Evolutionary conservation across 2,113 vertebrate species (phyloP), one percentile per base, ranked within the genome.

Genomic region (Herpetotheres cachinnans): DNA sequence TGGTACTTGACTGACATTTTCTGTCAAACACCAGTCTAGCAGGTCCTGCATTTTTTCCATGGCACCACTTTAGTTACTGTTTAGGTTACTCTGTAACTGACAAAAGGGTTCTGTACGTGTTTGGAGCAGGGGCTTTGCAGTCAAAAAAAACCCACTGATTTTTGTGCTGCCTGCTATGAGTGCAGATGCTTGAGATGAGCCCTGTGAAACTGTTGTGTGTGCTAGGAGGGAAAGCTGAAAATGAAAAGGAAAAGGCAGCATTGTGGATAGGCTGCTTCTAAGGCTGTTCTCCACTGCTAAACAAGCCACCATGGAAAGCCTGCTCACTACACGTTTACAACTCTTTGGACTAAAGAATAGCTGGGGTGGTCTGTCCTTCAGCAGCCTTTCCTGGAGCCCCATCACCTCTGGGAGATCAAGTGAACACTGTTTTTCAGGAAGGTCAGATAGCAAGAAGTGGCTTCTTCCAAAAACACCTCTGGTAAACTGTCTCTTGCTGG

Each of bases 191-290:
- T 2, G 4, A 19, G 55, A 30, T 11, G 40, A 59, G 79, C 62
- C 44, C 50, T 13, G 26, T 10, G 58, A 16, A 47, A 16, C 26
- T 40, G 24, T 3, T 25, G 20, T 32, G 9, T 0, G 0, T 70
- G 50, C 58, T 52, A 3, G 58, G 47, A 70, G 27, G 63, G n/a
- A 14, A 36, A 30, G 13, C 58, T 65, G 30, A 6, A 44, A 25
- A 7, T 10, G 26, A 34, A 9, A 30, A 47, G 67, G 38, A 29
- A 3, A 20, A 49, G 26, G 18, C 34, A 58, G 13, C 7, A 2
- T 7, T 50, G 47, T 49, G 32, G 22, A 27, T 3, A 16, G 38
- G 12, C 20, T 36, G 30, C 12, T 66, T 54, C 36, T 4, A 27
- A 22, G 42, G 88, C 66, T 4, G 0, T 52, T 86, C 14, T 16